Evolutionary conservation across 2,888 invertebrate species (phyloP).

Genomic region (Halictus quadricinctus): DNA sequence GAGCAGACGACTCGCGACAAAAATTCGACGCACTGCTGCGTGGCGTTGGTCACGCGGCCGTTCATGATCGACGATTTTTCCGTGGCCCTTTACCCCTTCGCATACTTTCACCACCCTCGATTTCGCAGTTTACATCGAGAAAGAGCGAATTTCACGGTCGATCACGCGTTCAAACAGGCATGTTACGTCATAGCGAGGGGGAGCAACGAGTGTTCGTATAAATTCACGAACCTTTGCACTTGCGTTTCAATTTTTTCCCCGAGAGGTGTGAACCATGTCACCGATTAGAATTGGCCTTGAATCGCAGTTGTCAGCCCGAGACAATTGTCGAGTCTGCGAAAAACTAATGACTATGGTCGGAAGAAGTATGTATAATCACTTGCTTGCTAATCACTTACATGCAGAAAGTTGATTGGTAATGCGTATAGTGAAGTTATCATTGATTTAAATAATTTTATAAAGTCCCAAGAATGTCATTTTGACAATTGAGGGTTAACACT

Average conservation of each 20-base stretch:
- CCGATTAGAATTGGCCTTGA: conserved; percentile 8
- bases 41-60: conserved; percentile 62
- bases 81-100: not conserved
- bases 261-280: not conserved
- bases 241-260: conserved; percentile 3
- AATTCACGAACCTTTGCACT: conserved; percentile 26
- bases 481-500: not conserved
- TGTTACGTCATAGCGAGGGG: not conserved
- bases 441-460: not conserved
- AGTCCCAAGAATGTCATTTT: not conserved
- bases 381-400: not conserved
- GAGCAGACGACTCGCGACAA: conserved; percentile 66
- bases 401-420: not conserved
- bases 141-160: conserved; percentile 5
- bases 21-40: conserved; percentile 68
- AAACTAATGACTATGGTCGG: not conserved
- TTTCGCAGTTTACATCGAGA: not conserved
- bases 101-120: conserved; percentile 5
- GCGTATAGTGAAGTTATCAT: not conserved
- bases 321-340: not conserved
- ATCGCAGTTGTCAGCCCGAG: not conserved
- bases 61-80: conserved; percentile 47
- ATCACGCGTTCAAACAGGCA: not conserved
- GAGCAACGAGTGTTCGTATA: not conserved
- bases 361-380: not conserved